phyloP scores from a whole-genome alignment of 2,797 vertebrate genomes.

The Tiaroga cobitis region DNA sequence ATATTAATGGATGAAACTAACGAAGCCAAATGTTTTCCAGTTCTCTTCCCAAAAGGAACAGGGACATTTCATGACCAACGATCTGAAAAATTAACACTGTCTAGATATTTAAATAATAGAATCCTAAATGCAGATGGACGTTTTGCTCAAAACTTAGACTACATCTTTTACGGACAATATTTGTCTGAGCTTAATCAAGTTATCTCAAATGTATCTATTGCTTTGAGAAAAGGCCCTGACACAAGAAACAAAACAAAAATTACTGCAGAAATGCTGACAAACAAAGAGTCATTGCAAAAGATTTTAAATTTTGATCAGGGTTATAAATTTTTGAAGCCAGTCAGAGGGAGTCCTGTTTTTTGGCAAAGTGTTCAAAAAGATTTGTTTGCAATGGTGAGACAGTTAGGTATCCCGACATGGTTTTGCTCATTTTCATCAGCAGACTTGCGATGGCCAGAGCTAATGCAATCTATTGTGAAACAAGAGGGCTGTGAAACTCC shows the following conservation, averaged over 20 bases:
- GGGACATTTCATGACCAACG: not conserved
- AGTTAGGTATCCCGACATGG: conserved; percentile 51
- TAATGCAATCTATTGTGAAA: not conserved
- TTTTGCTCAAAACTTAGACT: conserved; percentile 48
- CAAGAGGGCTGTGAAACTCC: not conserved
- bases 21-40: not conserved
- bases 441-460: conserved; percentile 18
- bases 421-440: conserved; percentile 57
- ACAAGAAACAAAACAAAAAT: no score
- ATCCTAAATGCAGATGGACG: conserved; percentile 55
- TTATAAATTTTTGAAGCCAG: no score
- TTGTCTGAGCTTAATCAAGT: not conserved
- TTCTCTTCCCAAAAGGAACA: not conserved
- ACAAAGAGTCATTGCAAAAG: no score
- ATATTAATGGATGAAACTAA: no score
- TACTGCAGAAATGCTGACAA: no score
- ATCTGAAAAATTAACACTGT: conserved; percentile 28
- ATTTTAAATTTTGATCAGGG: no score
- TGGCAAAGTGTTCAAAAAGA: no score
- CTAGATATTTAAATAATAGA: conserved; percentile 37
- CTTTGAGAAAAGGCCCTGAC: no score
- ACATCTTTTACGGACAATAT: conserved; percentile 56
- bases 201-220: no score
- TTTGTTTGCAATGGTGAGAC: not conserved
- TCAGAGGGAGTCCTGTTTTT: no score